Base-by-base conservation (phyloP, 1,140 invertebrate species). In the Coenobita brevimanus region DNA sequence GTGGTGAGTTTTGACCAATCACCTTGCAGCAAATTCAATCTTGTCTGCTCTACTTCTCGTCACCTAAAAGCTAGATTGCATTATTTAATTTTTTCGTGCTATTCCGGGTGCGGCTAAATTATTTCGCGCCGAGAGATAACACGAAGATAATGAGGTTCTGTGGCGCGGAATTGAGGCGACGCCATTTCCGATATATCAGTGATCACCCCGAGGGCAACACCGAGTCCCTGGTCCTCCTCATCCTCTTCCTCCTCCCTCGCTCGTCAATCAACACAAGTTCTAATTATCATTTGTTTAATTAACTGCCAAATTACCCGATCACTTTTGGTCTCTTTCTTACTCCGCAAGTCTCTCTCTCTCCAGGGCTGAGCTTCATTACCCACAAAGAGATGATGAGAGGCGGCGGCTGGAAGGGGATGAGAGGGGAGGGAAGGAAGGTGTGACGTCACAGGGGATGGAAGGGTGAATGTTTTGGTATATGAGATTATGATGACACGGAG, bases 211-310 rank as follows among this genome's bases (percentile, higher is more conserved):
- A 30, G 71, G 41, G 36, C 38, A n/a, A 69, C 67, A 24, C 27
- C 27, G 24, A 2, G 71, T 15, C 71, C 38, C 24, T 36, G 38
- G 36, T 64, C 54, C 50, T 57, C 41, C 30, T n/a, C 27, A 41
- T 50, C 64, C 62, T 17, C 69, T n/a, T 41, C 2, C 38, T 38
- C 30, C 43, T n/a, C 46, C 82, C 64, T 50, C 84, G 69, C 76
- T 79, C 33, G 75, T 87, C 84, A 57, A 71, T 87, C 84, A 87
- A 87, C 84, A 87, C 84, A 79, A 79, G 76, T 67, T 67, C 54
- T 87, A 87, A 87, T 87, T 87, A 87, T 87, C 75, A 79, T 87
- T 87, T 87, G 84, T 78, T 57, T 80, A 87, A 87, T 87, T 87
- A 87, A 87, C 84, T 87, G 84, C 60, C 84, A 79, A 87, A 87